phyloP scores from a whole-genome alignment of 2,113 vertebrate species.

The Malaclemys terrapin region DNA sequence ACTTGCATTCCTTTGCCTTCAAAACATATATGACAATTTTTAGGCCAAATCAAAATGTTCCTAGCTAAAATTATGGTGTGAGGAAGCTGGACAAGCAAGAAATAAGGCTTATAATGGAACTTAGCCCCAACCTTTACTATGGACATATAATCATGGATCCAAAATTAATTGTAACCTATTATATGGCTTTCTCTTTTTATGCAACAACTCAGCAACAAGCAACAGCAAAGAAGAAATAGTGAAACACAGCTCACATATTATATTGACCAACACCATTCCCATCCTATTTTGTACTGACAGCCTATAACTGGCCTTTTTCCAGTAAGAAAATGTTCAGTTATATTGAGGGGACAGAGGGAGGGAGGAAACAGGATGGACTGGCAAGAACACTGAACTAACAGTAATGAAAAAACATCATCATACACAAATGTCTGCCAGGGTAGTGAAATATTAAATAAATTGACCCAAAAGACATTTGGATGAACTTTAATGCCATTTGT shows the following conservation, averaged over 20 bases:
- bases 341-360: not conserved
- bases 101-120: not conserved
- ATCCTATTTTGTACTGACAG: not conserved
- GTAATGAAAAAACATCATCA: not conserved
- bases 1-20: not conserved
- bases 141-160: not conserved
- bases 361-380: not conserved
- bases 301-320: not conserved
- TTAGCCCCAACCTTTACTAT: not conserved
- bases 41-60: not conserved
- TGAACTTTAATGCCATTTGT: not conserved
- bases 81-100: not conserved
- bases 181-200: not conserved
- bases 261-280: not conserved
- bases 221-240: not conserved
- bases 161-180: not conserved
- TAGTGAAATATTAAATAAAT: not conserved
- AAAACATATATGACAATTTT: not conserved
- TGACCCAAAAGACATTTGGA: not conserved
- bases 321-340: not conserved
- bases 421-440: not conserved
- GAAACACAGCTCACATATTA: not conserved
- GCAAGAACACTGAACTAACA: not conserved
- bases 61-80: not conserved
- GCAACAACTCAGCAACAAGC: not conserved